These are phyloP conservation scores for Neolamprologus fasciatus DNA, from an alignment of 2,113 vertebrate genomes.

Conservation along the genomic window DNA sequence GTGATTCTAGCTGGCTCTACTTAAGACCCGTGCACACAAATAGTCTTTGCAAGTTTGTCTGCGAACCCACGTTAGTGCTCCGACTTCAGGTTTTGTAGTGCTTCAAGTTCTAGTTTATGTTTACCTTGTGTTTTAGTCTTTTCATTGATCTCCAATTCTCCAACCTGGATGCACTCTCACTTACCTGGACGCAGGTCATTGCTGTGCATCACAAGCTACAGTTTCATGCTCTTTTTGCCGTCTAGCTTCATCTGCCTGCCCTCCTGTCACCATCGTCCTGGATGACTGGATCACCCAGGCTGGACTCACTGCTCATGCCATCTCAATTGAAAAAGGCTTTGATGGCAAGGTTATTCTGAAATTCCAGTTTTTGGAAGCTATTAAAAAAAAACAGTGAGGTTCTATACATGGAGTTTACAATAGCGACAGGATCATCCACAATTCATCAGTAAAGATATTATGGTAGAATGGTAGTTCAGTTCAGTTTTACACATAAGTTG, in stretches of 20 bases:
- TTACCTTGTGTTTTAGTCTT: not conserved
- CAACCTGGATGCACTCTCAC: not conserved
- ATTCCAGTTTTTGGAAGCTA: accelerated
- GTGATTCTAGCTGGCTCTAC: not conserved
- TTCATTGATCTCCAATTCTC: not conserved
- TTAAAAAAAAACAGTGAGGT: not conserved
- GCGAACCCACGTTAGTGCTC: accelerated
- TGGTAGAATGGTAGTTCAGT: accelerated
- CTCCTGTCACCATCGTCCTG: accelerated
- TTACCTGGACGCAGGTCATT: accelerated
- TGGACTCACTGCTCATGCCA: not conserved
- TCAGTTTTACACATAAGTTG: accelerated
- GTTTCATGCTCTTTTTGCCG: accelerated
- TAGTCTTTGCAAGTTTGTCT: accelerated
- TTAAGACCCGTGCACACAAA: not conserved
- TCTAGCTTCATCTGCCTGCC: not conserved
- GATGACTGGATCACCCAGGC: accelerated
- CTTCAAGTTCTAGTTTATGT: accelerated
- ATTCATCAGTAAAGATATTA: not conserved
- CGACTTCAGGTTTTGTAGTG: accelerated
- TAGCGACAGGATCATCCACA: accelerated
- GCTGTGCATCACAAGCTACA: accelerated
- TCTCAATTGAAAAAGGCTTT: not conserved
- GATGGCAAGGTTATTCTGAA: not conserved
- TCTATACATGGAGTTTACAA: accelerated